Evolutionary conservation across 2,888 invertebrate genomes (phyloP).

Genomic region (Ormia ochracea): DNA sequence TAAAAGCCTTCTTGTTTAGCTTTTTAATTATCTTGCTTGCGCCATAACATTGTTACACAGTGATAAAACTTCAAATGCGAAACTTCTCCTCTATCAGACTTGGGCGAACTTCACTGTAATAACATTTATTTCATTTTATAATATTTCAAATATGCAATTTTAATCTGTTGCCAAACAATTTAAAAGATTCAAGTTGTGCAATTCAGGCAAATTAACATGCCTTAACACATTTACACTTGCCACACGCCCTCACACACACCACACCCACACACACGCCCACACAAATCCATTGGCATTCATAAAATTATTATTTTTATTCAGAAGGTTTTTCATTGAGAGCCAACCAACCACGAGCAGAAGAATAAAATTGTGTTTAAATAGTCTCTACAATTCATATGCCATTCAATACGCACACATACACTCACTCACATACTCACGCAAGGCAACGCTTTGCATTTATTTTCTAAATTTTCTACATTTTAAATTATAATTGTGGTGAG

Average conservation of each 20-base stretch:
- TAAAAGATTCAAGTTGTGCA: not conserved
- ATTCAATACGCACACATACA: not conserved
- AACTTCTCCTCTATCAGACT: not conserved
- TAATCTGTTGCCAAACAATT: not conserved
- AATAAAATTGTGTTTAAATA: not conserved
- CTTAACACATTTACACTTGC: not conserved
- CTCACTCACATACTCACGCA: too few relatives aligned
- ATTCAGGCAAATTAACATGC: not conserved
- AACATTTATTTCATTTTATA: too few relatives aligned
- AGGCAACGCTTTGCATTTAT: too few relatives aligned
- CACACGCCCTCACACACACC: not conserved
- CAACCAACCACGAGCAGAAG: not conserved
- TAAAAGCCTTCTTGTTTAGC: too few relatives aligned
- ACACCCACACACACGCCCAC: not conserved
- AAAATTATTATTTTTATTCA: slow-evolving; percentile 12
- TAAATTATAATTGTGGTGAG: too few relatives aligned
- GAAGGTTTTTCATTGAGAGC: slow-evolving; percentile 25
- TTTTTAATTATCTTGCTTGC: too few relatives aligned
- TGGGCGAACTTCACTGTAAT: not conserved
- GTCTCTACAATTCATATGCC: not conserved
- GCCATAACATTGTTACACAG: too few relatives aligned
- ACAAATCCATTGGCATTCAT: not conserved
- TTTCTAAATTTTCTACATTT: too few relatives aligned
- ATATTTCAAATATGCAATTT: slow-evolving; percentile 11
- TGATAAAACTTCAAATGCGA: too few relatives aligned